These are phyloP conservation scores for Oenanthe melanoleuca DNA, from an alignment of 2,113 vertebrate species.

Conservation along the genomic window DNA sequence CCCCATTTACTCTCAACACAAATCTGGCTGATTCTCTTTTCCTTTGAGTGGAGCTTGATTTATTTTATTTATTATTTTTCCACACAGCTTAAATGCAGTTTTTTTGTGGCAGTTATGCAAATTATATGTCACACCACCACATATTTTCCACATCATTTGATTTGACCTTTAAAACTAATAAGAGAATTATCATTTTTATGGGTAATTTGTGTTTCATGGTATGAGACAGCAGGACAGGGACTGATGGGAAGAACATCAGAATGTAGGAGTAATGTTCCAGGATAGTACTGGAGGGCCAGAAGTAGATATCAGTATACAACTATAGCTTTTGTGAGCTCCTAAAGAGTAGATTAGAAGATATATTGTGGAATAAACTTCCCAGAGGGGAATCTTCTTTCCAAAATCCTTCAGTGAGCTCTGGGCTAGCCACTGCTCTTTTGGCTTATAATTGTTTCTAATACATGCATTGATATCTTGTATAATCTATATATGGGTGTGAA, in stretches of 20 bases:
- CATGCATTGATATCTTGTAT: not conserved
- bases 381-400: not conserved
- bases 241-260: not conserved
- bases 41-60: not conserved
- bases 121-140: constrained; percentile 35
- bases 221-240: not conserved
- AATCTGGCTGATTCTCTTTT: not conserved
- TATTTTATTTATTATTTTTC: not conserved
- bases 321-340: not conserved
- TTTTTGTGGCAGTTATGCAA: constrained; percentile 59
- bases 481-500: not conserved
- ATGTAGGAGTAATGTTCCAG: not conserved
- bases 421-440: not conserved
- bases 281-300: not conserved
- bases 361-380: not conserved
- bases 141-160: constrained; percentile 55
- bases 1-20: not conserved
- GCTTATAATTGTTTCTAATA: not conserved
- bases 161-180: constrained; percentile 68
- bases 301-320: not conserved
- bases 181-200: constrained; percentile 59
- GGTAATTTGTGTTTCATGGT: constrained; percentile 44
- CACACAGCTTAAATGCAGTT: not conserved
- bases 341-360: not conserved
- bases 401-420: not conserved